Evolutionary conservation across 2,113 vertebrate species (phyloP).

Genomic region (Paracanthobrama guichenoti): DNA sequence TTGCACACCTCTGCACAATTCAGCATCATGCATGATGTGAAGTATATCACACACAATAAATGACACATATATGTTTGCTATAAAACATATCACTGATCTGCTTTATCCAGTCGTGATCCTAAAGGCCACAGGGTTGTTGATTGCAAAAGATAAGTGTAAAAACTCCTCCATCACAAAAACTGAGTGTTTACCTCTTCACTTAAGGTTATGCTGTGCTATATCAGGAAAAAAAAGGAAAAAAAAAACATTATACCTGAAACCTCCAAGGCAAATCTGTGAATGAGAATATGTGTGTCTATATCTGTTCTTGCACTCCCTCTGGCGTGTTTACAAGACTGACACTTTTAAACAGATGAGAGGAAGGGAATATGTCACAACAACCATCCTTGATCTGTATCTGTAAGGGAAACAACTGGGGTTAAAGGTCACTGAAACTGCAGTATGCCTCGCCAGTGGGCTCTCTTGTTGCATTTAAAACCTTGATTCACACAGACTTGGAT

Average conservation of each 20-base stretch:
- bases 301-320: constrained; percentile 24
- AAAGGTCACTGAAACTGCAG: constrained; percentile 15
- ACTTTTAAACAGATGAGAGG: constrained; percentile 20
- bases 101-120: neutral
- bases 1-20: constrained; percentile 47
- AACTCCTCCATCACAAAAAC: neutral
- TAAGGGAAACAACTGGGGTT: constrained; percentile 28
- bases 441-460: neutral
- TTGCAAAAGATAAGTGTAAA: neutral
- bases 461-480: neutral
- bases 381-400: neutral
- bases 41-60: constrained; percentile 29
- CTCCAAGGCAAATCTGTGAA: constrained; percentile 1
- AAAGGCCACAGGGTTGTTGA: neutral
- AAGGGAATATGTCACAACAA: constrained; percentile 48
- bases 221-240: neutral
- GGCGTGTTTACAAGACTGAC: constrained; percentile 39
- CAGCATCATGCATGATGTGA: constrained; percentile 4
- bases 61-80: constrained; percentile 27
- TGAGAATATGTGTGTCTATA: constrained; percentile 26
- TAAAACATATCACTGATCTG: constrained; percentile 28
- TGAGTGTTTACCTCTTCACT: constrained; percentile 1
- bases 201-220: constrained; percentile 5
- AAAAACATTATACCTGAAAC: neutral
- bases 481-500: neutral